Conservation (phyloP, 2,113 vertebrate genomes). For the Cinclus mexicanus region DNA sequence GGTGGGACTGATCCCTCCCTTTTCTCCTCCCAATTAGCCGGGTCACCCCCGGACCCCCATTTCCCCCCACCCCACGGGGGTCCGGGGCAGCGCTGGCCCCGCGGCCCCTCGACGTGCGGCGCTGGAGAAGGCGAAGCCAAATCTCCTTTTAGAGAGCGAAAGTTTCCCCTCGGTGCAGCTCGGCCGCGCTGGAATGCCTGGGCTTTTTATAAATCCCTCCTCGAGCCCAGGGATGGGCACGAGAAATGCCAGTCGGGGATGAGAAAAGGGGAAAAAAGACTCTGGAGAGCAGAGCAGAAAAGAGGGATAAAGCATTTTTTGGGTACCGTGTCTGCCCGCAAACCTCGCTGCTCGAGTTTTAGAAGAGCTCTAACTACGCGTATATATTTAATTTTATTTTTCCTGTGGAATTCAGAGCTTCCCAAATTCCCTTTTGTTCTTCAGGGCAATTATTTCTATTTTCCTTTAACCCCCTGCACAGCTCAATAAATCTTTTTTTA, state of each 20-base stretch:
- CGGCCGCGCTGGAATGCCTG: background rate
- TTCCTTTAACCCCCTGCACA: background rate
- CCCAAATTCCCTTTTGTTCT: slow-evolving; percentile 38
- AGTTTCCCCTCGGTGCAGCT: slow-evolving; percentile 28
- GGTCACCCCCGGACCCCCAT: fast-evolving
- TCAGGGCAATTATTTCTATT: background rate
- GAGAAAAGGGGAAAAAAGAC: background rate
- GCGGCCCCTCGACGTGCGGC: slow-evolving; percentile 26
- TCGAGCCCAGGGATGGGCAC: slow-evolving; percentile 3
- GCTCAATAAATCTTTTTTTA: slow-evolving; percentile 16
- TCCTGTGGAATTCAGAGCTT: background rate
- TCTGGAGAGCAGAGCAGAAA: background rate
- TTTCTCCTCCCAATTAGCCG: fast-evolving
- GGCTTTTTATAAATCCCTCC: slow-evolving; percentile 40
- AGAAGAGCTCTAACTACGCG: background rate
- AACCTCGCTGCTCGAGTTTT: background rate
- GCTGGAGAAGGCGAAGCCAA: slow-evolving; percentile 7
- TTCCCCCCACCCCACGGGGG: background rate
- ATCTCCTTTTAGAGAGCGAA: slow-evolving; percentile 53
- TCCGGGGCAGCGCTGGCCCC: background rate
- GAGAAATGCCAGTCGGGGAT: background rate
- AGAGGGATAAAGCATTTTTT: background rate
- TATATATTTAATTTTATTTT: background rate
- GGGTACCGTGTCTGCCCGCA: background rate
- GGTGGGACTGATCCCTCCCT: fast-evolving